A percentile compares a stretch with the other conserved stretches of the same genome.
phyloP scores from a whole-genome alignment of 2,113 vertebrate species.

The Sakesphorus luctuosus region DNA sequence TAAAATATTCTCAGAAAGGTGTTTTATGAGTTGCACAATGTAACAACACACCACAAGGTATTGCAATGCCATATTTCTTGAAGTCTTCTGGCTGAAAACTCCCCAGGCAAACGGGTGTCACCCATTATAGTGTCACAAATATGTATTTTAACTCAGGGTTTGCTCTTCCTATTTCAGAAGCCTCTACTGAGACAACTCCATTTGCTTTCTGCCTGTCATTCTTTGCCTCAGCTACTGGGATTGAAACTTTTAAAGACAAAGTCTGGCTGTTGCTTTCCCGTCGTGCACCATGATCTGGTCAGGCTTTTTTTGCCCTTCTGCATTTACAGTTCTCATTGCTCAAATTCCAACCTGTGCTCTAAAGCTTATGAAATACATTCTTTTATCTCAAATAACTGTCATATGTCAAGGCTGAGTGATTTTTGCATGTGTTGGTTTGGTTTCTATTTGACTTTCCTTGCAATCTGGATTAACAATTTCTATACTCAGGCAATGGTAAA shows the following conservation, averaged over 20 bases:
- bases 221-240: not conserved
- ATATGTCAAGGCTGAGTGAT: not conserved
- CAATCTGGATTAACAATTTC: not conserved
- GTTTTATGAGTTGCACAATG: not conserved
- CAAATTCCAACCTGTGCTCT: not conserved
- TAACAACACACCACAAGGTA: not conserved
- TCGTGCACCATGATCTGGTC: not conserved
- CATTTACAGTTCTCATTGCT: not conserved
- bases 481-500: not conserved
- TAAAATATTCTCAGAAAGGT: not conserved
- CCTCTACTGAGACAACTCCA: not conserved
- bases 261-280: not conserved
- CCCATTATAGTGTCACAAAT: not conserved
- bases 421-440: not conserved
- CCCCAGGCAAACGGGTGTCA: not conserved
- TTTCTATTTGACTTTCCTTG: slow-evolving; percentile 11
- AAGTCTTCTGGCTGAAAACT: not conserved
- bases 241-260: not conserved
- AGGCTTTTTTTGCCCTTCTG: not conserved
- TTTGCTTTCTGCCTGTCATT: not conserved
- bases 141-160: not conserved
- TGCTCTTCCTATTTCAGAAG: not conserved
- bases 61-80: not conserved
- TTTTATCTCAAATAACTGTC: not conserved
- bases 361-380: not conserved